These are phyloP conservation scores for Colletes gigas DNA, from an alignment of 1,140 invertebrate species.

Conservation along the genomic window DNA sequence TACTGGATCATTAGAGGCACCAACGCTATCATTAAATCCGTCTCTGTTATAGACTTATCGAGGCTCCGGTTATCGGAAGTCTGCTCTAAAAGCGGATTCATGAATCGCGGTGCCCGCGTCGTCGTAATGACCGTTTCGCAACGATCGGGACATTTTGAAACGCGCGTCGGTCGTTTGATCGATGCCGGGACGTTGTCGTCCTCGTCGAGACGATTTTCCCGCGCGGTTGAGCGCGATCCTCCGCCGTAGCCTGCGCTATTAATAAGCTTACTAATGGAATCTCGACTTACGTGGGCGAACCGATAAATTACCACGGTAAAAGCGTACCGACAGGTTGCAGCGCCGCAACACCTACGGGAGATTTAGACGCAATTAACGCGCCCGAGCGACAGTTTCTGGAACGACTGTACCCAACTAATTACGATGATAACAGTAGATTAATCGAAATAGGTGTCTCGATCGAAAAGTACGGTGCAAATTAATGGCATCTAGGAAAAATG, in stretches of 20 bases:
- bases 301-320: slow-evolving; percentile 68
- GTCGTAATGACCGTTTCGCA: slow-evolving; percentile 48
- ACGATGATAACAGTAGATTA: no score
- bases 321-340: slow-evolving; percentile 42
- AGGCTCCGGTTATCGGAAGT: background rate
- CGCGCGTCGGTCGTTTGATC: slow-evolving; percentile 51
- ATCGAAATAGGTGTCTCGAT: no score
- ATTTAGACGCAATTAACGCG: slow-evolving; percentile 57
- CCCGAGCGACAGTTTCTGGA: slow-evolving; percentile 29
- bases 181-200: slow-evolving; percentile 34
- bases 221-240: background rate
- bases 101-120: background rate
- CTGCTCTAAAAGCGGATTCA: background rate
- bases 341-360: background rate
- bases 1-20: background rate
- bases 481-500: no score
- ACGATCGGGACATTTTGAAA: slow-evolving; percentile 49
- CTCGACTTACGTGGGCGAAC: slow-evolving; percentile 70
- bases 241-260: slow-evolving; percentile 58
- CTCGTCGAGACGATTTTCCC: slow-evolving; percentile 1
- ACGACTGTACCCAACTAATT: background rate
- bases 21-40: background rate
- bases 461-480: no score
- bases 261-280: slow-evolving; percentile 75
- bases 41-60: background rate